Conservation (phyloP, 92 coral and sea anemone genomes). For the Palythoa grandis region DNA sequence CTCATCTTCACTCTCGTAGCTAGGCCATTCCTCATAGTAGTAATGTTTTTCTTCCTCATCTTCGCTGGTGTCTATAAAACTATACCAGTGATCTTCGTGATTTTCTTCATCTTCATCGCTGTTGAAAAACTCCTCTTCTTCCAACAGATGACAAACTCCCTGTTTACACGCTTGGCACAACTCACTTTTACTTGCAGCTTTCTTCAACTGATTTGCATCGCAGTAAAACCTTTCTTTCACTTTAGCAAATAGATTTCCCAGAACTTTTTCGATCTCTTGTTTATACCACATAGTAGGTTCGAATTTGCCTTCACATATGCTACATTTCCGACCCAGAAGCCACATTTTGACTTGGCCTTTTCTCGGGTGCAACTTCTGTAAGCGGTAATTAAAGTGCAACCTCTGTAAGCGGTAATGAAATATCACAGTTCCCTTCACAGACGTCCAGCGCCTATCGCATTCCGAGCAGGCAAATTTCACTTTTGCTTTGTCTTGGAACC, state of each 20-base stretch:
- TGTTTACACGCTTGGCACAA: too few species aligned
- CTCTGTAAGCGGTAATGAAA: conserved; percentile 13
- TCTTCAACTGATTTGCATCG: too few species aligned
- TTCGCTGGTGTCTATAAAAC: neutral
- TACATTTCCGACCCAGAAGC: conserved; percentile 39
- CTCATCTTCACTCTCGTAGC: neutral
- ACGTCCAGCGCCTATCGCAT: conserved; percentile 36
- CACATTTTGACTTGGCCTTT: conserved; percentile 40
- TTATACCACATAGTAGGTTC: conserved; percentile 34
- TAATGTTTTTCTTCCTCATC: conserved; percentile 1
- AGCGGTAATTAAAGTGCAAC: neutral
- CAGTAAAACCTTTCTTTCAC: too few species aligned
- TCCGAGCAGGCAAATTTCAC: conserved; percentile 19
- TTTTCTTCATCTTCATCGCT: too few species aligned
- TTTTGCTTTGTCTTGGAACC: neutral
- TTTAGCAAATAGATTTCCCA: too few species aligned
- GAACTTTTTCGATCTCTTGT: conserved; percentile 13
- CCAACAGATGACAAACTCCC: too few species aligned
- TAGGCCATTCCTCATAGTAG: too few species aligned
- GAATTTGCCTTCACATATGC: conserved; percentile 4
- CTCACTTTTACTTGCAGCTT: too few species aligned
- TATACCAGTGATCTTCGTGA: too few species aligned
- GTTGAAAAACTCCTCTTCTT: too few species aligned
- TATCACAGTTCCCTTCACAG: conserved; percentile 32
- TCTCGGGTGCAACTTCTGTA: neutral